Evolutionary conservation across 2,797 vertebrate species (phyloP).

Genomic region (Helicolenus hilgendorfi): DNA sequence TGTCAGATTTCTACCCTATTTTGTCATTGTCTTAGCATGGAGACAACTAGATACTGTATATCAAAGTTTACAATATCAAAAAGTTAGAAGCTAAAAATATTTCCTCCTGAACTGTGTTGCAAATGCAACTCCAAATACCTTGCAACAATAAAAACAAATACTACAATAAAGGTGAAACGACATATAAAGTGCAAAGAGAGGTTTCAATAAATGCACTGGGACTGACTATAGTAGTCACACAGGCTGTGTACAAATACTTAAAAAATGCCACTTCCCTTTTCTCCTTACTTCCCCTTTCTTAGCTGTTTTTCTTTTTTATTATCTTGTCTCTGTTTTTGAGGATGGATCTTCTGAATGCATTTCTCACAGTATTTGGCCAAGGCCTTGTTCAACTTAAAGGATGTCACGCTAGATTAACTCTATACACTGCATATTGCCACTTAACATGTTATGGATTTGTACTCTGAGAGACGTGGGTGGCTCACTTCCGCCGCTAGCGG

Average conservation of each 20-base stretch:
- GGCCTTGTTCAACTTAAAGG: conserved; percentile 64
- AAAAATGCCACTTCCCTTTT: conserved; percentile 83
- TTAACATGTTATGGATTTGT: conserved; percentile 49
- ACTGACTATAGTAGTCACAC: conserved; percentile 84
- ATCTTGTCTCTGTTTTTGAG: conserved; percentile 13
- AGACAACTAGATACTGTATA: conserved; percentile 64
- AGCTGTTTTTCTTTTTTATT: conserved; percentile 6
- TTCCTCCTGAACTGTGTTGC: conserved; percentile 76
- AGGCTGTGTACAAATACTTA: conserved; percentile 82
- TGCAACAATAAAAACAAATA: conserved; percentile 74
- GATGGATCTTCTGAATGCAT: conserved; percentile 60
- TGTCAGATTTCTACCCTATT: conserved; percentile 36
- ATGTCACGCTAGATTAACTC: conserved; percentile 42
- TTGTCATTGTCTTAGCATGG: conserved; percentile 42
- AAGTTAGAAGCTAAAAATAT: conserved; percentile 75
- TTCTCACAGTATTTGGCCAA: conserved; percentile 80
- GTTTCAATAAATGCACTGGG: conserved; percentile 87
- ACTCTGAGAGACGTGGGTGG: conserved; percentile 55
- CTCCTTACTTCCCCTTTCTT: conserved; percentile 41
- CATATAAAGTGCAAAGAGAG: conserved; percentile 87
- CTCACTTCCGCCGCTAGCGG: conserved; percentile 49
- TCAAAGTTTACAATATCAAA: conserved; percentile 78
- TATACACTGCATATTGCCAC: conserved; percentile 60
- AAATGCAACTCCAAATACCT: conserved; percentile 66
- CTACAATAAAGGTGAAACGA: conserved; percentile 75